Evolutionary conservation across 2,797 vertebrate species (phyloP), one percentile per base, ranked within the genome.

Genomic region (Pagetopsis macropterus): DNA sequence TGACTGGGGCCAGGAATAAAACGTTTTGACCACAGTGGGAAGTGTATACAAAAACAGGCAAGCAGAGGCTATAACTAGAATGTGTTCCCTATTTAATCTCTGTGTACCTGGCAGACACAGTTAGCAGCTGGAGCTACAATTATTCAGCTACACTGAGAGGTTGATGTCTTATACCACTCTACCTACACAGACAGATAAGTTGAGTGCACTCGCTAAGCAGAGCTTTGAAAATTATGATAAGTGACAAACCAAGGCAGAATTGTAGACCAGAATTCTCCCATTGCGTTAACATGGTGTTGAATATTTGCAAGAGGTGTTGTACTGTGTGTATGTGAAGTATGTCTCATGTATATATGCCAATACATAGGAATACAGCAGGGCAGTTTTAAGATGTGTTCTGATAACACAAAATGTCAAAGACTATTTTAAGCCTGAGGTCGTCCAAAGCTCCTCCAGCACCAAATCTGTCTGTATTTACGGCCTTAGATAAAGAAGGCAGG

Each of bases 31-130:
- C 56, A 65, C 60, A 66, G 68, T 17, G 31, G 51, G 1, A 1
- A 55, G 48, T 31, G 16, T 33, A 65, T 52, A 27, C 55, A 45
- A 56, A 65, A 49, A 19, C 27, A 37, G 33, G 11, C 43, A 64
- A 49, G 15, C 14, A 58, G 21, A 54, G n/a, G 15, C 37, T 55
- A 54, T 58, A 55, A 41, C 17, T 57, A 14, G 50, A 67, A 27
- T 0, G 37, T 1, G 13, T 23, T 5, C 12, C 72, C 54, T 70
- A 37, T 65, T 81, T 63, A 46, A 21, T 64, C 72, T 55, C 11
- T 65, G 9, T 7, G 21, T 70, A 68, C 43, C 61, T 65, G 48
- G 59, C 58, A 66, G 56, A 65, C 63, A 59, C 45, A 71, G 23
- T 67, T 67, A 73, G 19, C 41, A 67, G 62, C 19, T 44, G n/a